A percentile compares a stretch with the other conserved stretches of the same genome.
Conservation (phyloP, 2,113 vertebrate genomes). For the Tapirus terrestris region DNA sequence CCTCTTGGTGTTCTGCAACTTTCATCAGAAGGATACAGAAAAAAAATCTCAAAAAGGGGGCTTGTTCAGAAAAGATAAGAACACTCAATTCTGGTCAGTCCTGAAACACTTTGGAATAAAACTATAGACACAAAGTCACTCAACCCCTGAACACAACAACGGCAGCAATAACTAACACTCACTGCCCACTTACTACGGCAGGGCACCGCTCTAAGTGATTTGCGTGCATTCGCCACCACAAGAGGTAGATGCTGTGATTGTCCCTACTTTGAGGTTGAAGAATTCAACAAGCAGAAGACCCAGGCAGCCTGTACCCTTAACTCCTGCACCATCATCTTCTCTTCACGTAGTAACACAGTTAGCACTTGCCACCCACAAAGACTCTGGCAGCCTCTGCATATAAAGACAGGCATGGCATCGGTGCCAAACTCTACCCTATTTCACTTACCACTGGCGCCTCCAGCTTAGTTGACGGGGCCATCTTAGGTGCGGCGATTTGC, state of each 20-base stretch:
- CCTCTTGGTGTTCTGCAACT: background rate
- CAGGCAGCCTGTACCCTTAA: background rate
- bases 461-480: too few relatives aligned
- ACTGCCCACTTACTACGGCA: fast-evolving
- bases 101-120: background rate
- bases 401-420: fast-evolving
- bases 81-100: background rate
- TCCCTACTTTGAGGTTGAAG: background rate
- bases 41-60: background rate
- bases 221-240: too few relatives aligned
- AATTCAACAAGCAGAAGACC: background rate
- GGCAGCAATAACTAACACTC: background rate
- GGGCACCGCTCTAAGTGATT: background rate
- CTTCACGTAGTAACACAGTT: fast-evolving
- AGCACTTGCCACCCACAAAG: background rate
- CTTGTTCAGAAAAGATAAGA: background rate
- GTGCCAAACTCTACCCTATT: background rate
- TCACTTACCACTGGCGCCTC: background rate
- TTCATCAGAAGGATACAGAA: background rate
- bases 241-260: background rate
- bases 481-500: too few relatives aligned
- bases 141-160: fast-evolving
- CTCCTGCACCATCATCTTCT: background rate
- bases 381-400: too few relatives aligned
- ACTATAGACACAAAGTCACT: background rate